Evolutionary conservation across 2,888 invertebrate species (phyloP).

Genomic region (Tiliacea aurago): DNA sequence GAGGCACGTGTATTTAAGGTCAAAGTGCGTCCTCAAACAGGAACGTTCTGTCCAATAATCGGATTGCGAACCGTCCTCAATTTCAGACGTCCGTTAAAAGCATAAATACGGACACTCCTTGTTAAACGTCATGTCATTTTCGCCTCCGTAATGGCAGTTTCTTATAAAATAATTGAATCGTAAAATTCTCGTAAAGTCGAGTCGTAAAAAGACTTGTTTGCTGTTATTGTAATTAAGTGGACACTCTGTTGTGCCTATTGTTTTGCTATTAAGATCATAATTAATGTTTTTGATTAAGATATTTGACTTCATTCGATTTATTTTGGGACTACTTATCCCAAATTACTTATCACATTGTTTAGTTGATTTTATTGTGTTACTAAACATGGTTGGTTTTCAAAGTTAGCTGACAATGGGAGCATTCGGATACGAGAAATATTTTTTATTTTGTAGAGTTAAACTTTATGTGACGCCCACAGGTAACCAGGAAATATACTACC

Average conservation of each 20-base stretch:
- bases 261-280: background rate
- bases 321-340: no score
- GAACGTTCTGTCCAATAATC: background rate
- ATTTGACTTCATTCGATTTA: no score
- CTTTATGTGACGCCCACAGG: no score
- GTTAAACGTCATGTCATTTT: slow-evolving; percentile 14
- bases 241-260: background rate
- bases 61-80: slow-evolving; percentile 1
- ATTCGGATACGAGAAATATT: no score
- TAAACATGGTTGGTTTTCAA: no score
- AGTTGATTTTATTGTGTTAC: no score
- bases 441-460: no score
- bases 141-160: background rate
- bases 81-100: slow-evolving; percentile 22
- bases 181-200: slow-evolving; percentile 56
- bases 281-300: slow-evolving; percentile 1
- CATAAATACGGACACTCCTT: slow-evolving; percentile 39
- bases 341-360: no score
- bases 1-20: background rate
- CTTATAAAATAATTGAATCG: slow-evolving; percentile 47
- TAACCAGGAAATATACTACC: no score
- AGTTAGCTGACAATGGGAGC: no score
- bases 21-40: background rate
- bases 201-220: slow-evolving; percentile 40
- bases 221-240: slow-evolving; percentile 39